A percentile compares a stretch with the other conserved stretches of the same genome.
phyloP scores from a whole-genome alignment of 2,113 vertebrate species.

The Heloderma charlesbogerti region DNA sequence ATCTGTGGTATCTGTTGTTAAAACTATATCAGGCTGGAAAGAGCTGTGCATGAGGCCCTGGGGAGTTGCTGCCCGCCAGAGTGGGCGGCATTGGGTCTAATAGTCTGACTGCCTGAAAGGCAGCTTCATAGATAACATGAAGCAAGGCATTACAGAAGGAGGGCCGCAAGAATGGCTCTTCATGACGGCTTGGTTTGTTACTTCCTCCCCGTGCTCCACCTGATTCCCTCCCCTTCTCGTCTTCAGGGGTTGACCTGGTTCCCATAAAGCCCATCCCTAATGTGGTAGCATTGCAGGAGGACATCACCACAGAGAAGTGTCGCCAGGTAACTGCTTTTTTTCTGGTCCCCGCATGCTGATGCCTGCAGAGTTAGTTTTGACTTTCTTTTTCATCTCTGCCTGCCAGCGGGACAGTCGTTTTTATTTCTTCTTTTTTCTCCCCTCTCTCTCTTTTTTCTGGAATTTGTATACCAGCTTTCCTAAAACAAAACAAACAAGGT shows the following conservation, averaged over 20 bases:
- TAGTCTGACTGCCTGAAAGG: neutral
- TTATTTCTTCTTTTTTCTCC: neutral
- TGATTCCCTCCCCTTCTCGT: neutral
- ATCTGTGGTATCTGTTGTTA: neutral
- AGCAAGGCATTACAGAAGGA: neutral
- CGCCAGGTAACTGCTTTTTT: conserved; percentile 84
- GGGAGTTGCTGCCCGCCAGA: neutral
- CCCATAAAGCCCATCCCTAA: conserved; percentile 94
- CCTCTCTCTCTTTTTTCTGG: neutral
- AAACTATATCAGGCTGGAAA: neutral
- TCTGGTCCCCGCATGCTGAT: neutral
- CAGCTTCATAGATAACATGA: no score
- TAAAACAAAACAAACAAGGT: neutral
- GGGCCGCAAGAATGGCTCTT: no score
- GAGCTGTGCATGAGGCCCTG: neutral
- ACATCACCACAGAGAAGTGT: conserved; percentile 96
- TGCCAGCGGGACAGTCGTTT: neutral
- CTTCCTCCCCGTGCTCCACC: neutral
- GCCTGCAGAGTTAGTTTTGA: neutral
- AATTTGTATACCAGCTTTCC: neutral
- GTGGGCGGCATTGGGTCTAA: neutral
- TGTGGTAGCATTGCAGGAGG: conserved; percentile 91
- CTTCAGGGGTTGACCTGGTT: conserved; percentile 92
- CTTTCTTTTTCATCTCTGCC: no score
- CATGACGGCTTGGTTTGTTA: neutral